Percentiles rank a stretch among this genome's conserved stretches.
phyloP scores from a whole-genome alignment of 2,888 invertebrate genomes.

The Amiota mariae region DNA sequence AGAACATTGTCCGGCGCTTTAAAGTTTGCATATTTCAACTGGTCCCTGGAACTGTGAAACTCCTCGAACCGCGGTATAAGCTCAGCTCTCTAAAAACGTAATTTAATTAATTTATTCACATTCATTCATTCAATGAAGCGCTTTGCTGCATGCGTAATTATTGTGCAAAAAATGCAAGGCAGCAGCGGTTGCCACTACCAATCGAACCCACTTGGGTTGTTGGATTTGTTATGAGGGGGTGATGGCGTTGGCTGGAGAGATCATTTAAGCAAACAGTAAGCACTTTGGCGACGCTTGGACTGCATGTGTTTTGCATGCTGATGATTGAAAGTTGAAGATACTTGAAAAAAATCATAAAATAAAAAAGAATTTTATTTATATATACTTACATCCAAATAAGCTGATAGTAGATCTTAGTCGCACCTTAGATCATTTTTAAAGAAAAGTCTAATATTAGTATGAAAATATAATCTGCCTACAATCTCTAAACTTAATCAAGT shows the following conservation, averaged over 20 bases:
- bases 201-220: not conserved
- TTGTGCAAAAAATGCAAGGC: conserved; percentile 23
- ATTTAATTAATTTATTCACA: conserved; percentile 72
- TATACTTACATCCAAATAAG: too few species aligned
- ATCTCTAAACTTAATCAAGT: too few species aligned
- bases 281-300: conserved; percentile 18
- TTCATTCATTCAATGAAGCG: conserved; percentile 69
- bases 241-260: not conserved
- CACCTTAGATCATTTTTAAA: too few species aligned
- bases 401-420: not conserved
- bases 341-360: not conserved
- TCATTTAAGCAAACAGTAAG: not conserved
- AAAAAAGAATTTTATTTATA: not conserved
- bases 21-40: too few species aligned
- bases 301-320: conserved; percentile 23
- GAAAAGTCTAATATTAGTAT: too few species aligned
- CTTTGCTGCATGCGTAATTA: conserved; percentile 71
- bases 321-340: not conserved
- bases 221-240: not conserved
- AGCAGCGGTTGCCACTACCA: not conserved
- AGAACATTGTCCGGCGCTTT: too few species aligned
- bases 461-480: too few species aligned
- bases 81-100: conserved; percentile 57
- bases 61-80: not conserved
- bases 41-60: too few species aligned